phyloP scores from a whole-genome alignment of 37 sponge, comb jelly and placozoan species.

The Diacarnus erythraeanus region DNA sequence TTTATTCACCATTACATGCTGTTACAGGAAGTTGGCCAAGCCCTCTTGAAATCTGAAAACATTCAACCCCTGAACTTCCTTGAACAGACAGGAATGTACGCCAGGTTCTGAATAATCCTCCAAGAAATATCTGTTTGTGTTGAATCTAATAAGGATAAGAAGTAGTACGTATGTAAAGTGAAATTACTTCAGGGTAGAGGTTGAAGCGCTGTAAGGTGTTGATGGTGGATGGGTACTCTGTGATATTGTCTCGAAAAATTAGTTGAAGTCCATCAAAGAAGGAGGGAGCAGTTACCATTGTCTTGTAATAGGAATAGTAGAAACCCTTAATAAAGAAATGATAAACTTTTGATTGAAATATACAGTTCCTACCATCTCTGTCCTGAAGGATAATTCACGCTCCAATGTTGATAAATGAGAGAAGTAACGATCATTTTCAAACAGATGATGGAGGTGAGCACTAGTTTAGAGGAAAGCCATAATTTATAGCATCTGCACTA shows the following conservation, averaged over 20 bases:
- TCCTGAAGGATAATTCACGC: constrained; percentile 91
- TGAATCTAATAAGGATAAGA: neutral
- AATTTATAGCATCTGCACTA: neutral
- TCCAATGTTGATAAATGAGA: constrained; percentile 89
- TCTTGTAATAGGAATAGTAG: constrained; percentile 98
- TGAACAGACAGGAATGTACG: neutral
- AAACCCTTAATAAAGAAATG: constrained; percentile 59
- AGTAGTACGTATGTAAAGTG: neutral
- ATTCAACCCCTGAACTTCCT: constrained; percentile 26
- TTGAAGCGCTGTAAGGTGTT: constrained; percentile 95
- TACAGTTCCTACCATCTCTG: constrained; percentile 80
- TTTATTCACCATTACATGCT: constrained; percentile 16
- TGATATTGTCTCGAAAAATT: constrained; percentile 74
- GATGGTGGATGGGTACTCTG: constrained; percentile 88
- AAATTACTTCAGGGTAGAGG: constrained; percentile 84
- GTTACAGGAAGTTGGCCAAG: constrained; percentile 56
- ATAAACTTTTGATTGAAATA: neutral
- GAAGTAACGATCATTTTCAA: constrained; percentile 96
- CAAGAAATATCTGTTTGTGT: constrained; percentile 57
- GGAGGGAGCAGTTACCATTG: constrained; percentile 61
- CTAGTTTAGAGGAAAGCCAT: constrained; percentile 6
- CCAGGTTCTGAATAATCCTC: constrained; percentile 57
- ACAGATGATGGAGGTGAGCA: constrained; percentile 45
- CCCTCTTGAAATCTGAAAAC: constrained; percentile 80
- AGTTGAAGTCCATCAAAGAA: constrained; percentile 49